phyloP scores from a whole-genome alignment of 2,888 invertebrate genomes.

The Stomorhina lunata region DNA sequence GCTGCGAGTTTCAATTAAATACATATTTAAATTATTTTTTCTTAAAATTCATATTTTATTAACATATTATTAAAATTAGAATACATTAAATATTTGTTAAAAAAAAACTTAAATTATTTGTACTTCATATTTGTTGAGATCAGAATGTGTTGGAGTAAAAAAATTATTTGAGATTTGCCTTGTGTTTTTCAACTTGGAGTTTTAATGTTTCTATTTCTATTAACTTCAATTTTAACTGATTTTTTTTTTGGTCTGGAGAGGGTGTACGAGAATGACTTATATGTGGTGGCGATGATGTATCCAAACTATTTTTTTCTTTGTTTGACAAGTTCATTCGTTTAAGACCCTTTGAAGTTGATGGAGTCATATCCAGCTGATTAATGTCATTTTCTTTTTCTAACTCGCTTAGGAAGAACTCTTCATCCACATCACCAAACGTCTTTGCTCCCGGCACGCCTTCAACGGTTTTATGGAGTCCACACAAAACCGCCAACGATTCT shows the following conservation, averaged over 20 bases:
- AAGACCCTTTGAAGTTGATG: neutral
- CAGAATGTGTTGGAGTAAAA: no score
- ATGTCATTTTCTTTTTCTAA: neutral
- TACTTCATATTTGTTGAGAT: no score
- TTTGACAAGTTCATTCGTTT: neutral
- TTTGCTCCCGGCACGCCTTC: neutral
- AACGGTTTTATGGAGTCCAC: neutral
- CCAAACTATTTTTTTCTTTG: neutral
- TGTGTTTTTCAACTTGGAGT: neutral
- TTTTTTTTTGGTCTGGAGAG: neutral
- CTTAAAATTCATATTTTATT: neutral
- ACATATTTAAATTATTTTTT: neutral
- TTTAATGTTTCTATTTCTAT: neutral
- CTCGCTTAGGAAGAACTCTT: neutral
- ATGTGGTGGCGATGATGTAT: neutral
- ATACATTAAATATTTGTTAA: no score
- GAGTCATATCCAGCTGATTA: neutral
- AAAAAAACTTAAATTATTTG: no score
- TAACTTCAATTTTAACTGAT: neutral
- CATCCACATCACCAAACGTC: neutral
- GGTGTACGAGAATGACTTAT: neutral
- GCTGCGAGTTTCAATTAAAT: neutral
- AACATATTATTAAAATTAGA: neutral
- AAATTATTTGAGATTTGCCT: no score
- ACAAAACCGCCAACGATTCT: neutral